A percentile compares a stretch with the other conserved stretches of the same genome.
phyloP scores from a whole-genome alignment of 2,888 invertebrate species.

The Cantharis rufa region DNA sequence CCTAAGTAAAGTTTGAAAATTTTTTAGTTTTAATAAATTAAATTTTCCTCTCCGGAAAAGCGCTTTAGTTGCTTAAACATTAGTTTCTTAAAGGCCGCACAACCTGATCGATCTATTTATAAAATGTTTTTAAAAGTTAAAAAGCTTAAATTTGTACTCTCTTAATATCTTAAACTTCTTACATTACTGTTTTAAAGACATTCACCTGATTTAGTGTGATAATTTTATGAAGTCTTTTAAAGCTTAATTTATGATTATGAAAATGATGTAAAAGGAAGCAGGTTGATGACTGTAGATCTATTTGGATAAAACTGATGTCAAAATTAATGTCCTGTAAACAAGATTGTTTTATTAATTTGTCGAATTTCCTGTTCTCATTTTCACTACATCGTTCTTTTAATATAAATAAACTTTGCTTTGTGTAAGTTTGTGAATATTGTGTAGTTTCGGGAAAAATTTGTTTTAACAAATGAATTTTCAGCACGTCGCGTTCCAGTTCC shows the following conservation, averaged over 20 bases:
- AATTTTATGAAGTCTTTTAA: not conserved
- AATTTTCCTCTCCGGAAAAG: too few relatives aligned
- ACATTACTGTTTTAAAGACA: not conserved
- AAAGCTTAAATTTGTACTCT: too few relatives aligned
- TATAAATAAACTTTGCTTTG: not conserved
- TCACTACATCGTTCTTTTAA: not conserved
- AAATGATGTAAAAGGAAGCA: not conserved
- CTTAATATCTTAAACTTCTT: not conserved
- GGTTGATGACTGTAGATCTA: not conserved
- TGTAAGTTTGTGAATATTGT: not conserved
- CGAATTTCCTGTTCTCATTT: not conserved
- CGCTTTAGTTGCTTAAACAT: too few relatives aligned
- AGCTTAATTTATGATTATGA: not conserved
- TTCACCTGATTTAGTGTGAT: not conserved
- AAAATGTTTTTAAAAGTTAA: too few relatives aligned
- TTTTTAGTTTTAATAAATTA: too few relatives aligned
- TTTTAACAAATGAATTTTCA: slow-evolving; percentile 39
- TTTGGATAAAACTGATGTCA: not conserved
- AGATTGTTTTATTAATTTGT: not conserved
- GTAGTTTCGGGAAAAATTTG: not conserved
- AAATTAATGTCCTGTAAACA: not conserved
- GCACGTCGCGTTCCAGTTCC: slow-evolving; percentile 97
- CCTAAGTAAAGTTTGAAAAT: too few relatives aligned
- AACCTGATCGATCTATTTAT: too few relatives aligned
- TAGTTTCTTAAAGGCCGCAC: too few relatives aligned